These are phyloP conservation scores for Drosophila peninsularis DNA, from an alignment of 2,888 invertebrate genomes.

Conservation along the genomic window DNA sequence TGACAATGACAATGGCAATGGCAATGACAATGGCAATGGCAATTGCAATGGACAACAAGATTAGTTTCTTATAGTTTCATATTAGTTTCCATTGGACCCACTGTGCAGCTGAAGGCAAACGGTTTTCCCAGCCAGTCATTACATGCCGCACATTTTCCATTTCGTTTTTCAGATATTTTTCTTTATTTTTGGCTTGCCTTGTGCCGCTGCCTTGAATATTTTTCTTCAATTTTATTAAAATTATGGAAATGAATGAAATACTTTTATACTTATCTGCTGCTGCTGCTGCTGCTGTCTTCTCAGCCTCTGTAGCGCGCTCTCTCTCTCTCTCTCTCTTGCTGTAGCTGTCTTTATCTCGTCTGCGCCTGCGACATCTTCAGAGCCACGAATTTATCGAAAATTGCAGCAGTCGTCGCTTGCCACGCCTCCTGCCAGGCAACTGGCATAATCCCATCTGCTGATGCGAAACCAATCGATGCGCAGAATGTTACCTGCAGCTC, in stretches of 20 bases:
- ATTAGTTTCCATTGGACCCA: constrained; percentile 1
- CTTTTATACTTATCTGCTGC: constrained; percentile 44
- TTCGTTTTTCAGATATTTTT: constrained; percentile 39
- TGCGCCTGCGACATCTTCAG: constrained; percentile 53
- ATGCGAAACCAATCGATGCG: constrained; percentile 75
- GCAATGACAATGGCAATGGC: not conserved
- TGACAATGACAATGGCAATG: not conserved
- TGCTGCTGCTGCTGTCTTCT: not conserved
- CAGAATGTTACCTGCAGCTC: constrained; percentile 58
- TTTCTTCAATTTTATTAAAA: constrained; percentile 80
- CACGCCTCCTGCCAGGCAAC: constrained; percentile 43
- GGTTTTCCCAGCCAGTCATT: constrained; percentile 42
- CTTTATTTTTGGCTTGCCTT: constrained; percentile 14
- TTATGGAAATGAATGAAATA: constrained; percentile 81
- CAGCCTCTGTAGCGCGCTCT: not conserved
- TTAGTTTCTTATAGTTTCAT: not conserved
- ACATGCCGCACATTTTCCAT: constrained; percentile 66
- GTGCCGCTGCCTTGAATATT: constrained; percentile 70
- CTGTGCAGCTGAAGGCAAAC: constrained; percentile 24
- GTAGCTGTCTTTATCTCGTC: constrained; percentile 4
- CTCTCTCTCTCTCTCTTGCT: not conserved
- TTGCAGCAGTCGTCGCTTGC: constrained; percentile 59
- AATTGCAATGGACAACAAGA: not conserved
- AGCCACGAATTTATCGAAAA: constrained; percentile 73
- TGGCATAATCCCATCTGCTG: constrained; percentile 71